Base-by-base conservation (phyloP, 2,888 invertebrate species). In the Aspidiotus rigidus region DNA sequence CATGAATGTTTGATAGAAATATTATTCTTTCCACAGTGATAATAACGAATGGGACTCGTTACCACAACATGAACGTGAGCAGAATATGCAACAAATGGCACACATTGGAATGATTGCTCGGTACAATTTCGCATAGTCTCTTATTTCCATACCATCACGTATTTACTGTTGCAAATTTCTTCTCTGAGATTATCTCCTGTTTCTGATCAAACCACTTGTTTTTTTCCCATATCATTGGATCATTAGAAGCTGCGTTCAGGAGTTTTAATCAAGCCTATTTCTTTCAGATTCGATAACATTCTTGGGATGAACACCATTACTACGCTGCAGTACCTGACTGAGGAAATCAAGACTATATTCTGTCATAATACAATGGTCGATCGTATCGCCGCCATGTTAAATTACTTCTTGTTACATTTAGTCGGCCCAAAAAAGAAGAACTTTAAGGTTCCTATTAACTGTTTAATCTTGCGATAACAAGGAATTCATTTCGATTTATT, bases 371-470 rank as follows among this genome's bases (percentile, higher is more conserved):
- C 92, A 8, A 88, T 97, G 81, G 93, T 94, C 1, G 94, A 96
- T 77, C 83, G 96, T 41, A 88, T 97, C 71, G 93, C 94, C 0
- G 86, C 91, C 10, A 97, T 97, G 96, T 83, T 97, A 70, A 97
- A 97, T 80, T 95, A 96, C 79, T 93, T 97, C 78, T 79, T 97
- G 42, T 79, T 89, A 61, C 87, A 93, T 78, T 81, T 97, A 71
- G 95, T 93, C 11, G 93, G 93, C 0, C 93, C 95, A 0, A 93
- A 93, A 75, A 90, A 92, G 78, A 89, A 90, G 75, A 91, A 91
- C 76, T 88, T 96, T 71, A 94, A 93, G 83, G 90, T 88, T 75
- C 72, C 56, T 55, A 44, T 67, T 67, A 15, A 40, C 9, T 59
- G n/a, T 13, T n/a, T 39, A 44, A 44, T 28, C 57, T 69, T 53